Percentiles rank a stretch among this genome's conserved stretches.
phyloP scores from a whole-genome alignment of 2,797 vertebrate species.

The Graptemys geographica region DNA sequence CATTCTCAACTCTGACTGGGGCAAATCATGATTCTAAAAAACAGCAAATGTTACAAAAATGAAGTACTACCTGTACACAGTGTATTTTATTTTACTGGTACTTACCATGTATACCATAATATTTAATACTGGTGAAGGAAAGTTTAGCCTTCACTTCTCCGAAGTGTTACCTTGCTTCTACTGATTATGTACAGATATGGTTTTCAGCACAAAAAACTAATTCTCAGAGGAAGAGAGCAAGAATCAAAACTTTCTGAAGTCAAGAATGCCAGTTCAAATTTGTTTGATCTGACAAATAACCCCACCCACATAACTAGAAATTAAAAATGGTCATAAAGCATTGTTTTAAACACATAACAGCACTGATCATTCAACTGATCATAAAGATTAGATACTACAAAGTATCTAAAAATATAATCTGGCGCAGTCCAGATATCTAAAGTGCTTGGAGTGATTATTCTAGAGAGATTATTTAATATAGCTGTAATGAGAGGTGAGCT shows the following conservation, averaged over 20 bases:
- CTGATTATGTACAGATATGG: slow-evolving; percentile 65
- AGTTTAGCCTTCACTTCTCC: slow-evolving; percentile 52
- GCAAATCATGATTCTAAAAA: slow-evolving; percentile 49
- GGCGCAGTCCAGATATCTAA: slow-evolving; percentile 95
- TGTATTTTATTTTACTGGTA: slow-evolving; percentile 41
- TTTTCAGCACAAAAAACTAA: slow-evolving; percentile 61
- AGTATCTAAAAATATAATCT: slow-evolving; percentile 93
- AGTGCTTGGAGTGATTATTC: slow-evolving; percentile 91
- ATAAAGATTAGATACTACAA: slow-evolving; percentile 90
- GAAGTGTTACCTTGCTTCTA: slow-evolving; percentile 70
- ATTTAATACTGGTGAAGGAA: slow-evolving; percentile 85
- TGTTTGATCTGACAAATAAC: slow-evolving; percentile 74
- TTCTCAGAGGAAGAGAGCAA: slow-evolving; percentile 65
- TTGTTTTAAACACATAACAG: slow-evolving; percentile 79
- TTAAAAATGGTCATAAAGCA: slow-evolving; percentile 81
- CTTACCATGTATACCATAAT: slow-evolving; percentile 74
- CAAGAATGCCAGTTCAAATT: slow-evolving; percentile 67
- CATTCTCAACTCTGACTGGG: slow-evolving; percentile 70
- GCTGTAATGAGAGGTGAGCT: slow-evolving; percentile 59
- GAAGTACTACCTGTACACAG: slow-evolving; percentile 75
- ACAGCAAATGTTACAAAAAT: slow-evolving; percentile 72
- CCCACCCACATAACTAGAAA: slow-evolving; percentile 63
- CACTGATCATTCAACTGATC: slow-evolving; percentile 99
- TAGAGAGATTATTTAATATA: slow-evolving; percentile 59
- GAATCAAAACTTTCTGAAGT: slow-evolving; percentile 64